Evolutionary conservation across 1,140 invertebrate genomes (phyloP).

Genomic region (Drosophila takahashii): DNA sequence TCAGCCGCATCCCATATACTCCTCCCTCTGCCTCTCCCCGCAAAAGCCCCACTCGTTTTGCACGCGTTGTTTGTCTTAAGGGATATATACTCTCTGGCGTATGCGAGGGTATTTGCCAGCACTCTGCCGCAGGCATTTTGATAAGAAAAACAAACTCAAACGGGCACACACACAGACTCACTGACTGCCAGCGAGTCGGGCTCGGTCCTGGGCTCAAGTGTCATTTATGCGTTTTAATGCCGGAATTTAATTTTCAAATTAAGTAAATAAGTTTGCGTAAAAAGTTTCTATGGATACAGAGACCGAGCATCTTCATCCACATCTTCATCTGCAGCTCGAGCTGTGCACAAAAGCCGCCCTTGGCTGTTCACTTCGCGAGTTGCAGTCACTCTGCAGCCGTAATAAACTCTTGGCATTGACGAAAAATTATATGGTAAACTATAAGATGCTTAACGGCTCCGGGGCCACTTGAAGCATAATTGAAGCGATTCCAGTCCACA

Average conservation of each 20-base stretch:
- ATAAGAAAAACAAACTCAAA: conserved; percentile 78
- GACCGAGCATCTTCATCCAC: conserved; percentile 12
- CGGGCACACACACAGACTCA: conserved; percentile 9
- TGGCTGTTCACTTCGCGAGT: conserved; percentile 36
- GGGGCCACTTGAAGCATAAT: conserved; percentile 24
- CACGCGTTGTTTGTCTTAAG: conserved; percentile 80
- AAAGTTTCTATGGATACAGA: conserved; percentile 46
- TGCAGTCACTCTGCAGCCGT: conserved; percentile 16
- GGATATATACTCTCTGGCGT: conserved; percentile 62
- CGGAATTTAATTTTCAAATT: conserved; percentile 82
- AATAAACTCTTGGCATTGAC: conserved; percentile 58
- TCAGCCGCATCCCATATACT: conserved; percentile 14
- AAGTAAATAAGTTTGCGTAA: conserved; percentile 72
- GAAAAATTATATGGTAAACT: conserved; percentile 31
- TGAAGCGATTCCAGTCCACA: conserved; percentile 16
- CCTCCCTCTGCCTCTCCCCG: conserved; percentile 16
- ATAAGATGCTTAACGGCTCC: conserved; percentile 18
- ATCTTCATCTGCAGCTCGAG: conserved; percentile 2
- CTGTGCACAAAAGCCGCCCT: conserved; percentile 13
- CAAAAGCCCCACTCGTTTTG: conserved; percentile 57
- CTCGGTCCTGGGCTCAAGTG: no score
- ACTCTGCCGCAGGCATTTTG: conserved; percentile 80
- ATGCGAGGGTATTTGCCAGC: conserved; percentile 66
- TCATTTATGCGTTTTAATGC: conserved; percentile 83
- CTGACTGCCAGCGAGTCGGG: conserved; percentile 11